Base-by-base conservation (phyloP, 2,113 vertebrate genomes). In the Columba livia region DNA sequence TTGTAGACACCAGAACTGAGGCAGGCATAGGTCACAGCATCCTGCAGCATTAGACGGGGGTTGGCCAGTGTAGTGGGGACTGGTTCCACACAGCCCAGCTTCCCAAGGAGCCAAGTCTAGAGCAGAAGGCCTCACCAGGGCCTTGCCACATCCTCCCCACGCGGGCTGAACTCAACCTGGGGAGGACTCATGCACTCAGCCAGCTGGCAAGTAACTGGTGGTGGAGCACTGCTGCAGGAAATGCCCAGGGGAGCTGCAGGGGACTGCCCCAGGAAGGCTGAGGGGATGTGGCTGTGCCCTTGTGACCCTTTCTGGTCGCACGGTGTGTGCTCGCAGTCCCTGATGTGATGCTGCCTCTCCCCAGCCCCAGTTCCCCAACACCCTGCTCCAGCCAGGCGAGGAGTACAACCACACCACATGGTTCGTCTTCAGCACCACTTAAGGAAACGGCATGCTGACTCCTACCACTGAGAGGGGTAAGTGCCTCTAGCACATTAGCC, bases 331-430 rank as follows among this genome's bases (percentile, higher is more conserved):
- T 69, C 38, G 40, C 18, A 10, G 2, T 25, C 51, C 38, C 11
- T 89, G 79, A 92, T 6, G 3, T 72, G 51, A 48, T 89, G n/a
- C 62, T 90, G 66, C 56, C 77, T 71, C 66, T 92, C 61, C 36
- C 42, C 95, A 99, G 99, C 86, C 97, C 47, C 96, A 98, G 40
- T 99, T 99, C 94, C 99, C 99, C n/a, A 91, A 94, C 7, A 86
- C 92, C 54, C 95, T 99, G 29, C 98, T 99, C 66, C 96, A 29
- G 54, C 98, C 99, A 1, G 98, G 97, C 5, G 98, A 99, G 58
- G 97, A 98, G 19, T 99, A 99, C 78, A 91, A 95, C 42, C 98
- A 99, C 32, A 98, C 98, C 72, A 99, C 99, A 0, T 98, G 96
- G 95, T 98, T 98, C 38, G 97, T 95, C 56, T 99, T 99, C 94